Conservation (phyloP, 2,113 vertebrate species). For the Syrmaticus mikado region DNA sequence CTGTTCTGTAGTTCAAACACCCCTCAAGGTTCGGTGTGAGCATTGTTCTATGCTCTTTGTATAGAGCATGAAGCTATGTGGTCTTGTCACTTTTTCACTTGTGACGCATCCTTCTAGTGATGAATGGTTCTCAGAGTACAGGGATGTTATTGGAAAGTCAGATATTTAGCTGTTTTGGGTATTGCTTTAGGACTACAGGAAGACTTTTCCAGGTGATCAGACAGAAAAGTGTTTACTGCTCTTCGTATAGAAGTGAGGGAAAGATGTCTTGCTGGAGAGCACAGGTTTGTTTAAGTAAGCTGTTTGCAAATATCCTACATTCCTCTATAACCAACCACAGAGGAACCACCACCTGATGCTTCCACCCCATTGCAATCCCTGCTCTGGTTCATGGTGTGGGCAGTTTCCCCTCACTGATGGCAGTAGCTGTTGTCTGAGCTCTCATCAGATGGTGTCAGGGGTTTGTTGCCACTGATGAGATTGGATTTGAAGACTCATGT, state of each 20-base stretch:
- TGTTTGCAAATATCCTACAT: neutral
- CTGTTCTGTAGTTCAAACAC: neutral
- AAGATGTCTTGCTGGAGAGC: neutral
- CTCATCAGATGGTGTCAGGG: neutral
- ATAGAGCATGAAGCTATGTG: neutral
- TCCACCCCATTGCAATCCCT: rapidly evolving
- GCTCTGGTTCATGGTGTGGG: rapidly evolving
- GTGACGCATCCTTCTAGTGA: neutral
- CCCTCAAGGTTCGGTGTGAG: neutral
- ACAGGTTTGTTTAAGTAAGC: neutral
- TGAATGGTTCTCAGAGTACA: rapidly evolving
- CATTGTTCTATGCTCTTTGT: rapidly evolving
- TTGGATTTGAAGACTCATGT: neutral
- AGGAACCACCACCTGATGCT: neutral
- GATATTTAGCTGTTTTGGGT: neutral
- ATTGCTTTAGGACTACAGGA: neutral
- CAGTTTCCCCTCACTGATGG: rapidly evolving
- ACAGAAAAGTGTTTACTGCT: neutral
- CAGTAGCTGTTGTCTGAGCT: neutral
- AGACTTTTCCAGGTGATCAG: neutral
- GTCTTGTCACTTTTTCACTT: rapidly evolving
- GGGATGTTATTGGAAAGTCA: neutral
- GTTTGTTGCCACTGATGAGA: neutral
- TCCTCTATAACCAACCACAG: neutral
- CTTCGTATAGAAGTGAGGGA: neutral